Conservation (phyloP, 2,113 vertebrate species). For the Mustela nigripes region DNA sequence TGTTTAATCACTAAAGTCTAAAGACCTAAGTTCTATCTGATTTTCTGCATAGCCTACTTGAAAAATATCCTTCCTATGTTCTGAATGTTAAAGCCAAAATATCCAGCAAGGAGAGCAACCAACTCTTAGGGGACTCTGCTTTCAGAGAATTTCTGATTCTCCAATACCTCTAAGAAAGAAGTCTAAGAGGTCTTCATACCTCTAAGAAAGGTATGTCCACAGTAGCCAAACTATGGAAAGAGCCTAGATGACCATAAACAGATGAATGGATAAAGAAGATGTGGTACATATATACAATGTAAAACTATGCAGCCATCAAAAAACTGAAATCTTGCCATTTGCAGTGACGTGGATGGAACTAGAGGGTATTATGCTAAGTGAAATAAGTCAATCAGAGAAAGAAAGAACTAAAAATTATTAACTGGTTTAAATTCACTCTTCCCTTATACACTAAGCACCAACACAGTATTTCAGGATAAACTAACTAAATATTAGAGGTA, state of each 20-base stretch:
- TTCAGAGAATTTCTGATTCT: not conserved
- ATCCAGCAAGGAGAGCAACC: not conserved
- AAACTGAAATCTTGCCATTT: too few relatives aligned
- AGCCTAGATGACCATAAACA: too few relatives aligned
- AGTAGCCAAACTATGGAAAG: too few relatives aligned
- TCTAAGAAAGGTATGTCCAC: too few relatives aligned
- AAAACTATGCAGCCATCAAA: too few relatives aligned
- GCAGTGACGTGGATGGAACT: too few relatives aligned
- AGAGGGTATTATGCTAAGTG: too few relatives aligned
- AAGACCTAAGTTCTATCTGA: not conserved
- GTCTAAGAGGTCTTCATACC: too few relatives aligned
- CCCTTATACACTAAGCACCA: not conserved
- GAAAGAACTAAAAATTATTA: not conserved
- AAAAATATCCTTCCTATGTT: not conserved
- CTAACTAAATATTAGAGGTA: not conserved
- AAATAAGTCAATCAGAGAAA: not conserved
- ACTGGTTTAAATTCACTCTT: not conserved
- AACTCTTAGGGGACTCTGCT: not conserved
- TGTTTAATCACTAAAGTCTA: not conserved
- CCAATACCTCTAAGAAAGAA: not conserved
- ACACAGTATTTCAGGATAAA: not conserved
- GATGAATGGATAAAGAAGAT: too few relatives aligned
- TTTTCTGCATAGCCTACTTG: not conserved
- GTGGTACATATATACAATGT: too few relatives aligned
- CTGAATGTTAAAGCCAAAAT: not conserved